phyloP scores from a whole-genome alignment of 64 coral and sea anemone genomes.

The Platygyra sinensis region DNA sequence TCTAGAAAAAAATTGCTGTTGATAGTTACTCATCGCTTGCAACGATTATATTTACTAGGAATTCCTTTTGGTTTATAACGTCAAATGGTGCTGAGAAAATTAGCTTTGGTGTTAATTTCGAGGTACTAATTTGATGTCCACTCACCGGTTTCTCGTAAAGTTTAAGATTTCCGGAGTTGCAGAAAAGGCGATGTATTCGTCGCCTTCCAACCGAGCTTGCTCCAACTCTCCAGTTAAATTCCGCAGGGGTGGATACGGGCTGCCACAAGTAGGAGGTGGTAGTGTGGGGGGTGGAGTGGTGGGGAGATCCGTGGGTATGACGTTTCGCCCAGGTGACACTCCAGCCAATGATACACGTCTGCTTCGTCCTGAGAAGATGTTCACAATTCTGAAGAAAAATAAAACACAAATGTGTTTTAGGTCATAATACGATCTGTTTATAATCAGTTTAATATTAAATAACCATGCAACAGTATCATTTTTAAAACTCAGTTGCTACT shows the following conservation, averaged over 20 bases:
- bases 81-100: too few species aligned
- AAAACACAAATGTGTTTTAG: background rate
- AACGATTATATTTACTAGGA: too few species aligned
- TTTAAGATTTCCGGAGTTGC: constrained; percentile 46
- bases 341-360: constrained; percentile 83
- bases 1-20: background rate
- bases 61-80: too few species aligned
- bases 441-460: too few species aligned
- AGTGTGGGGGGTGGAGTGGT: constrained; percentile 87
- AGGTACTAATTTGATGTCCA: too few species aligned
- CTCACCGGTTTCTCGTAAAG: constrained; percentile 63
- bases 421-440: too few species aligned
- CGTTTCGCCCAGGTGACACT: constrained; percentile 55
- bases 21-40: too few species aligned
- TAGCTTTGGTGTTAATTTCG: too few species aligned
- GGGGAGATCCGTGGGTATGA: constrained; percentile 65
- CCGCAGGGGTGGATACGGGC: constrained; percentile 45
- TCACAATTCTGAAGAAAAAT: constrained; percentile 41
- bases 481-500: too few species aligned
- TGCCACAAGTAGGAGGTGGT: constrained; percentile 83
- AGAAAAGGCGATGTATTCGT: constrained; percentile 61
- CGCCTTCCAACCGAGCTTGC: constrained; percentile 50
- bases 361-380: constrained; percentile 81
- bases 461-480: too few species aligned
- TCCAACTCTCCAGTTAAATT: constrained; percentile 17